phyloP scores from a whole-genome alignment of 2,888 invertebrate species.

The Torymus tubicola region DNA sequence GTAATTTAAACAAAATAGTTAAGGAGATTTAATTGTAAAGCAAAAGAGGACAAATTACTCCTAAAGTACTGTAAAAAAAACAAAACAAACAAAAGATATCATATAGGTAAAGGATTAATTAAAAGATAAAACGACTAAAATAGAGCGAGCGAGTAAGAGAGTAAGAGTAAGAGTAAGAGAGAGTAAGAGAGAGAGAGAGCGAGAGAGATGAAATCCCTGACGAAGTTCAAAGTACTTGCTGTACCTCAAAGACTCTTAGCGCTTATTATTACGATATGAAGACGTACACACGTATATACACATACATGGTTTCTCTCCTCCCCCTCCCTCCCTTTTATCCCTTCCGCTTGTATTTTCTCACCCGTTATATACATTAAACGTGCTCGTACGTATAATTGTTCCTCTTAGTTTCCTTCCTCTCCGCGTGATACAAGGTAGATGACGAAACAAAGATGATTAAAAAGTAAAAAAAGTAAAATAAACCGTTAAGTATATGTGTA shows the following conservation, averaged over 20 bases:
- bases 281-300: slow-evolving; percentile 3
- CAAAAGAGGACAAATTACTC: slow-evolving; percentile 32
- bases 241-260: slow-evolving; percentile 58
- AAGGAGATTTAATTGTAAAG: slow-evolving; percentile 47
- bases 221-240: slow-evolving; percentile 60
- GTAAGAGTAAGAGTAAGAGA: no score
- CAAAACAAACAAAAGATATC: neutral
- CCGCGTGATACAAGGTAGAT: neutral
- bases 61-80: slow-evolving; percentile 52
- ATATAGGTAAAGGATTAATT: no score
- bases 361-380: neutral
- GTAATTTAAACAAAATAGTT: slow-evolving; percentile 50
- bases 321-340: neutral
- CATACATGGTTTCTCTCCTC: slow-evolving; percentile 11
- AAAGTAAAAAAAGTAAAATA: slow-evolving; percentile 3
- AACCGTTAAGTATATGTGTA: no score
- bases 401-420: slow-evolving; percentile 17
- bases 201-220: slow-evolving; percentile 48
- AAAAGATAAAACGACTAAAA: slow-evolving; percentile 38
- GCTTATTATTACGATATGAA: slow-evolving; percentile 32
- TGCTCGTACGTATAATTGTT: slow-evolving; percentile 28
- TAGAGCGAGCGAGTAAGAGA: slow-evolving; percentile 11
- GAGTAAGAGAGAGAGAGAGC: no score
- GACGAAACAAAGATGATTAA: slow-evolving; percentile 11
- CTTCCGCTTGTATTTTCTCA: neutral